Conservation (phyloP, 2,797 vertebrate genomes). For the Sebastes hubbsi region DNA sequence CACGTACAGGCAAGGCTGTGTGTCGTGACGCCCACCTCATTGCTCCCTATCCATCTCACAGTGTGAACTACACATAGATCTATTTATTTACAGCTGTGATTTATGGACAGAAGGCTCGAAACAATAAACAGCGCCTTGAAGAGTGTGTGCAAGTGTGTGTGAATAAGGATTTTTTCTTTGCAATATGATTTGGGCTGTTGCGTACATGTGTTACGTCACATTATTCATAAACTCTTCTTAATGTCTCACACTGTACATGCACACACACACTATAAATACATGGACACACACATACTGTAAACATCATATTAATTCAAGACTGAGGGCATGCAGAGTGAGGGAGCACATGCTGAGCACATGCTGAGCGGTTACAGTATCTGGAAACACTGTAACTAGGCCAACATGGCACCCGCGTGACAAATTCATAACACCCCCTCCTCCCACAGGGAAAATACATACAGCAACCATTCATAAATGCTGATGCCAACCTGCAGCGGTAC, state of each 20-base stretch:
- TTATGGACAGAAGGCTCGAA: conserved; percentile 10
- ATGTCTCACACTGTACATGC: background rate
- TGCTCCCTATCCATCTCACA: conserved; percentile 7
- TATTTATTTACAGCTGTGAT: conserved; percentile 32
- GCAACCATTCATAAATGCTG: conserved; percentile 59
- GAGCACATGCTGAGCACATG: conserved; percentile 9
- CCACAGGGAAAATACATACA: conserved; percentile 38
- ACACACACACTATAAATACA: background rate
- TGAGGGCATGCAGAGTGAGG: background rate
- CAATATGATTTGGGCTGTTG: background rate
- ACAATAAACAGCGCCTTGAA: background rate
- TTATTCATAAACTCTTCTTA: background rate
- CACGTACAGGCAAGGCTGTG: background rate
- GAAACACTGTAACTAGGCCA: conserved; percentile 67
- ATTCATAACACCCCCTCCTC: conserved; percentile 40
- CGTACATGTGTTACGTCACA: background rate
- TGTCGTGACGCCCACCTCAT: background rate
- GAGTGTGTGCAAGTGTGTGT: background rate
- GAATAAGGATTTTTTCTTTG: background rate
- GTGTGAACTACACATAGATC: background rate
- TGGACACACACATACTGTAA: conserved; percentile 5
- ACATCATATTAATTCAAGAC: conserved; percentile 19
- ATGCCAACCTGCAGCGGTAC: conserved; percentile 44
- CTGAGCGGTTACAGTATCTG: conserved; percentile 30
- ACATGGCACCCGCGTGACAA: conserved; percentile 69